Evolutionary conservation across 64 coral and sea anemone genomes (phyloP).

Genomic region (Catalaphyllia jardinei): DNA sequence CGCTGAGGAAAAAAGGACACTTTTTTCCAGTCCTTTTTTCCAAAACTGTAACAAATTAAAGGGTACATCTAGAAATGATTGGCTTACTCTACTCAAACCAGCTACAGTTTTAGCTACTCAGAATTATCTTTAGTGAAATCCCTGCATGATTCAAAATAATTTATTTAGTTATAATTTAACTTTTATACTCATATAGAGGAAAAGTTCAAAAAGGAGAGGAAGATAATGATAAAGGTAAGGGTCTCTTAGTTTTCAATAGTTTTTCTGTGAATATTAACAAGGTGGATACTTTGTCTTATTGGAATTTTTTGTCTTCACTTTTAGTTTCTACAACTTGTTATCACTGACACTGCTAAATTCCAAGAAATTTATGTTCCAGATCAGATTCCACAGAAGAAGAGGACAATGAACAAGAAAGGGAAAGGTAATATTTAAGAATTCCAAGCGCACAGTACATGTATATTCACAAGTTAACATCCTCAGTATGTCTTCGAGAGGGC

Average conservation of each 20-base stretch:
- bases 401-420: constrained; percentile 10
- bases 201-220: background rate
- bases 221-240: background rate
- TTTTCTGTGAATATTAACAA: background rate
- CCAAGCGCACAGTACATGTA: background rate
- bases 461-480: background rate
- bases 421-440: background rate
- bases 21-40: too few species aligned
- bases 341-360: constrained; percentile 2
- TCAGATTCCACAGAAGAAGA: background rate
- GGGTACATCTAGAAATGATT: too few species aligned
- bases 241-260: constrained; percentile 2
- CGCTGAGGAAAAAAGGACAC: too few species aligned
- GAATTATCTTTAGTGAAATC: too few species aligned
- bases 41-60: too few species aligned
- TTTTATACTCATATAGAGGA: background rate
- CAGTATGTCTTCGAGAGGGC: background rate
- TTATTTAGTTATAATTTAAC: background rate
- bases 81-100: too few species aligned
- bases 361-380: background rate
- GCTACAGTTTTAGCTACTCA: too few species aligned
- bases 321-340: background rate
- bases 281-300: too few species aligned
- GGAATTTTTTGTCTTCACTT: too few species aligned
- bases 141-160: background rate